Base-by-base conservation (phyloP, 2,888 invertebrate genomes). In the Drosophila bunnanda region DNA sequence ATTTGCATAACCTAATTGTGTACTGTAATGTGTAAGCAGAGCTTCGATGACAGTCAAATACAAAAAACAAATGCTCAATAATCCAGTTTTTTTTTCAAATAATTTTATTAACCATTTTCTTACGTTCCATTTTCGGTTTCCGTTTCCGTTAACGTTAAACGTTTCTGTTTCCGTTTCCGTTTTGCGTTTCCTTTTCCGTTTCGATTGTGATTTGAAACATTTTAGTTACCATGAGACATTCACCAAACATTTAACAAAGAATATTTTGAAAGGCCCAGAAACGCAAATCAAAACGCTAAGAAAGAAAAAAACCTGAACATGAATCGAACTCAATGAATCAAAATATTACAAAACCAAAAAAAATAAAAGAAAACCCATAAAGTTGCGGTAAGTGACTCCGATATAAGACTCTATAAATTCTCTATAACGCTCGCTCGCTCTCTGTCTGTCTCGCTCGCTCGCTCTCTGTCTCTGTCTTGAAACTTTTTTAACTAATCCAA, bases 21-120 rank as follows among this genome's bases (percentile, higher is more conserved):
- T 86, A 89, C 90, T 90, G 90, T 88, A 89, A 90, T 90, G 89
- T 90, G 88, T 84, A 80, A 84, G 87, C 86, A 89, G 90, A 90
- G 90, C 90, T 90, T 90, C 90, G 90, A 90, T 90, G 81, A 82
- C 82, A 89, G 76, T 75, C 79, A 80, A 79, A 77, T 76, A 75
- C 75, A 69, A 74, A 75, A 74, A 66, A 73, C 80, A 83, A 80
- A 78, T 75, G 50, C 70, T 76, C 76, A 77, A 87, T 67, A 80
- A 70, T 60, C 25, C 28, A 54, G 56, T 50, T 65, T n/a, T 48
- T 50, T 62, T 15, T 50, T 43, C 54, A 2, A 36, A 44, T 39
- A 60, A 43, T 60, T 52, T 43, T 2, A 41, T 50, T 32, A 17
- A 25, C 10, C 5, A 10, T 41, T 58, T 36, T 12, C 20, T 59